Conservation (phyloP, 1,140 invertebrate species). For the Aphis craccivora region DNA sequence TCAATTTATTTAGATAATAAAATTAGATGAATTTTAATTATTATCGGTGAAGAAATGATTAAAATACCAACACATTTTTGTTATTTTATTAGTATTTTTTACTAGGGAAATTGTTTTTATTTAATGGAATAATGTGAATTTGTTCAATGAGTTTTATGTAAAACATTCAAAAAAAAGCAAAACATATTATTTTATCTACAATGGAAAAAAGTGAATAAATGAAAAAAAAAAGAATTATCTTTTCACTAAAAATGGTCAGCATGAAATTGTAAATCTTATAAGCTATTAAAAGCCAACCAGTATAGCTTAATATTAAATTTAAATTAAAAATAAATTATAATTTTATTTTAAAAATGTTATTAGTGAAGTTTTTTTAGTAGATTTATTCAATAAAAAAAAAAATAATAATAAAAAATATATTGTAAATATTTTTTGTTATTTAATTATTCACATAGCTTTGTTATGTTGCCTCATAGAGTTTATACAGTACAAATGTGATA, state of each 20-base stretch:
- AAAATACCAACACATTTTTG: neutral
- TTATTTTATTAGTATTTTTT: neutral
- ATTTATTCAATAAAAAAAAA: neutral
- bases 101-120: neutral
- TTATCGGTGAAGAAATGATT: neutral
- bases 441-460: neutral
- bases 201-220: neutral
- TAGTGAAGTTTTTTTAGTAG: neutral
- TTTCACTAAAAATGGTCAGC: neutral
- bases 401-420: neutral
- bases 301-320: neutral
- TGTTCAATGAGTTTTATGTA: neutral
- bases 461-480: neutral
- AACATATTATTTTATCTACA: neutral
- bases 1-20: neutral
- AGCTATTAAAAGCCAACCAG: neutral
- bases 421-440: neutral
- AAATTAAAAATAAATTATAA: neutral
- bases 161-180: neutral
- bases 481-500: neutral
- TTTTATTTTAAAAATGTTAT: neutral
- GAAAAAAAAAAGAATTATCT: neutral
- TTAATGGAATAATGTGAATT: neutral
- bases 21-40: neutral
- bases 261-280: neutral